phyloP scores from a whole-genome alignment of 2,113 vertebrate genomes.

The Lepisosteus oculatus region DNA sequence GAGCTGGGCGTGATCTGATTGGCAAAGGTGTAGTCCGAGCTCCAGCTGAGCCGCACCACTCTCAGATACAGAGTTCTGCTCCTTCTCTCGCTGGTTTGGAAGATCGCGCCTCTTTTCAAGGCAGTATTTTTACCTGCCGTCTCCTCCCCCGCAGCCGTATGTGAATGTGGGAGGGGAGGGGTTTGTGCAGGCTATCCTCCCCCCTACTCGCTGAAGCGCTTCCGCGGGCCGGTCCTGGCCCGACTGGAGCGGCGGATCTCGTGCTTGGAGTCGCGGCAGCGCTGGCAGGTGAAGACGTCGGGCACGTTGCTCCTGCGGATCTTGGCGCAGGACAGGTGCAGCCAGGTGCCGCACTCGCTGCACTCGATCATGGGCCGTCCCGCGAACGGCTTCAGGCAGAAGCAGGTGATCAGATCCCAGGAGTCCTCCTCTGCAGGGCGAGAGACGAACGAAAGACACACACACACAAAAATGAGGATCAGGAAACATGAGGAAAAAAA shows the following conservation, averaged over 20 bases:
- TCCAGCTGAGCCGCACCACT: too few species aligned
- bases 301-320: slow-evolving; percentile 43
- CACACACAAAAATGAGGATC: background rate
- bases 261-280: slow-evolving; percentile 30
- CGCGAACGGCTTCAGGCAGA: slow-evolving; percentile 43
- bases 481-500: too few species aligned
- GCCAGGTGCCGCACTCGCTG: slow-evolving; percentile 39
- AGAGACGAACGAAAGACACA: background rate
- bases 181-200: background rate
- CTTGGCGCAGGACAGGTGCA: slow-evolving; percentile 46
- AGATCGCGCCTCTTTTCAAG: too few species aligned
- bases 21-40: too few species aligned
- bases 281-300: slow-evolving; percentile 39
- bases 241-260: slow-evolving; percentile 30
- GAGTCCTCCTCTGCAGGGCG: slow-evolving; percentile 37
- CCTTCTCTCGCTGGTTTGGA: too few species aligned
- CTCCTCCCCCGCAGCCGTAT: too few species aligned
- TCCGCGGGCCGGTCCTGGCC: slow-evolving; percentile 23
- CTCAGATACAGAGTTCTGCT: too few species aligned
- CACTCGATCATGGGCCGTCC: slow-evolving; percentile 50
- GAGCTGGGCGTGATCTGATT: too few species aligned
- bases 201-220: slow-evolving; percentile 33
- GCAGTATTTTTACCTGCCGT: too few species aligned
- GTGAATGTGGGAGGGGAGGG: too few species aligned
- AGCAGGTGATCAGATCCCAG: slow-evolving; percentile 44